A percentile compares a stretch with the other conserved stretches of the same genome.
Conservation (phyloP, 2,113 vertebrate genomes). For the Agapornis roseicollis region DNA sequence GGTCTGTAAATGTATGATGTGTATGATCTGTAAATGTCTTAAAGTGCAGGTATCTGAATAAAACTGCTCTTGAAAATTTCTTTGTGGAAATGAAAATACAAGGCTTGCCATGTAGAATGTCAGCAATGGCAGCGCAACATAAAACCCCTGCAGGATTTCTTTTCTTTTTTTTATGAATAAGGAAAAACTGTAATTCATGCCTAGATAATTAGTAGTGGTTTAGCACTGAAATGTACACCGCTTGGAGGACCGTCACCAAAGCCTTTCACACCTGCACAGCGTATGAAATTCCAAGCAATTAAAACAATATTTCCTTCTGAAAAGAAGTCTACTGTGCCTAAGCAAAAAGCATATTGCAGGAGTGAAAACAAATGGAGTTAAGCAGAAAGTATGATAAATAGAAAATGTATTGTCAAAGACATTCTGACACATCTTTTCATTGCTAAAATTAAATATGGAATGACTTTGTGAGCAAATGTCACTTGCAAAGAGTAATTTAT, state of each 20-base stretch:
- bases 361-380: not conserved
- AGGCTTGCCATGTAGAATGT: not conserved
- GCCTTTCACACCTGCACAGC: constrained; percentile 48
- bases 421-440: not conserved
- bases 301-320: not conserved
- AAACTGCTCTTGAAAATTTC: not conserved
- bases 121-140: not conserved
- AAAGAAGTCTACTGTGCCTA: not conserved
- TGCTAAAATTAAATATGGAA: not conserved
- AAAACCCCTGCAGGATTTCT: not conserved
- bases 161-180: not conserved
- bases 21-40: not conserved
- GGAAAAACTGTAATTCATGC: constrained; percentile 18
- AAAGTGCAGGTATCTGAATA: not conserved
- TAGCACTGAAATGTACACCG: constrained; percentile 55
- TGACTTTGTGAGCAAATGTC: not conserved
- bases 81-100: not conserved
- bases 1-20: not conserved
- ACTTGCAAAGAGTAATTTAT: not conserved
- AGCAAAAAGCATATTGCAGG: not conserved
- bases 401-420: not conserved
- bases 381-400: not conserved
- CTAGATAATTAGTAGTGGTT: constrained; percentile 28
- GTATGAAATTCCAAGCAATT: constrained; percentile 60
- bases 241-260: not conserved